These are phyloP conservation scores for Ammodramus savannarum DNA, from an alignment of 2,113 vertebrate genomes.

Conservation along the genomic window DNA sequence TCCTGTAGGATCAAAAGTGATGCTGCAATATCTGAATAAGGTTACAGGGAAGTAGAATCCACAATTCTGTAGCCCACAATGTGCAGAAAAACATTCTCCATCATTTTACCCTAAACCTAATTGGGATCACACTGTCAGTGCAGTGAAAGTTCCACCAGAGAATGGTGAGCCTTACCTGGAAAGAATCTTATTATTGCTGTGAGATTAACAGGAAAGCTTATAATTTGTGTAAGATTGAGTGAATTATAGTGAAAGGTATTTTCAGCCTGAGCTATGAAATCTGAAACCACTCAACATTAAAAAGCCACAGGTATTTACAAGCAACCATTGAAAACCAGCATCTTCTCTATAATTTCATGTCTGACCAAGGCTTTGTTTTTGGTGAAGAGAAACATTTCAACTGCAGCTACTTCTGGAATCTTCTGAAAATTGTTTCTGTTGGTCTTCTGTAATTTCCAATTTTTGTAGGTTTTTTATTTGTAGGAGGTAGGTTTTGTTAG, in stretches of 20 bases:
- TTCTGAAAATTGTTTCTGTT: background rate
- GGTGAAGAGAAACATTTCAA: background rate
- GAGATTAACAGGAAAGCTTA: background rate
- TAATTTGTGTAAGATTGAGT: background rate
- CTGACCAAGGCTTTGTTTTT: background rate
- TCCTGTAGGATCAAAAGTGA: background rate
- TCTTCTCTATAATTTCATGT: background rate
- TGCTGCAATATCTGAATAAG: background rate
- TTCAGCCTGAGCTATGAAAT: background rate
- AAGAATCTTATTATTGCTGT: background rate
- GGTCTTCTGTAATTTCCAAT: accelerated
- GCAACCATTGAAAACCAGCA: background rate
- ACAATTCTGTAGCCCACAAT: background rate
- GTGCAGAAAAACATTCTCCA: background rate
- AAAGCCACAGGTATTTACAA: background rate
- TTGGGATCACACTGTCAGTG: accelerated
- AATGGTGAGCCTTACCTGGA: background rate
- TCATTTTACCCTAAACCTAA: background rate
- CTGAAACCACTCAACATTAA: background rate
- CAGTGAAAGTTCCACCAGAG: background rate
- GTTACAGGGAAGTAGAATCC: background rate
- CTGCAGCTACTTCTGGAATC: background rate
- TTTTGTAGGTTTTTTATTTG: too few relatives aligned
- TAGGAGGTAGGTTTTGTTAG: background rate
- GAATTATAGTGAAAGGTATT: background rate